Percentiles rank a stretch among this genome's conserved stretches.
phyloP scores from a whole-genome alignment of 2,797 vertebrate species.

The Thaleichthys pacificus region DNA sequence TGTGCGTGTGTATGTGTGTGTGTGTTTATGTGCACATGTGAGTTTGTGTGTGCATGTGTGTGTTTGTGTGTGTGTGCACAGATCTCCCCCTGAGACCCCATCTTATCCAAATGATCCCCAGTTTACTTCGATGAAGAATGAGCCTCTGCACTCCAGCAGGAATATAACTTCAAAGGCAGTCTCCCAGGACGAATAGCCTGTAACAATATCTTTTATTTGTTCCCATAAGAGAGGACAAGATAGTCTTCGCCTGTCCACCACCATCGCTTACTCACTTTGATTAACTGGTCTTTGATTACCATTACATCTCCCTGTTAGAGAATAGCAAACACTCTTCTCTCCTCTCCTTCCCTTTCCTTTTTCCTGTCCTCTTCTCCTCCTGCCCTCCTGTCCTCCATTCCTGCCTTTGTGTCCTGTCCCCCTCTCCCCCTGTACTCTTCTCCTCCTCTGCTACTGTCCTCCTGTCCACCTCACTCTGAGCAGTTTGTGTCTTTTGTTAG shows the following conservation, averaged over 20 bases:
- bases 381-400: too few species aligned
- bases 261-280: conserved; percentile 54
- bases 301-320: conserved; percentile 21
- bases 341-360: too few species aligned
- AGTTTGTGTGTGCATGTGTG: neutral
- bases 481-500: conserved; percentile 37
- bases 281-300: conserved; percentile 69
- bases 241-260: conserved; percentile 52
- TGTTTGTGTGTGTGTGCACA: conserved; percentile 13
- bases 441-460: too few species aligned
- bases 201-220: conserved; percentile 70
- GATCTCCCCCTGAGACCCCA: conserved; percentile 33
- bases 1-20: neutral
- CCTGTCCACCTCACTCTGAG: neutral
- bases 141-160: conserved; percentile 33
- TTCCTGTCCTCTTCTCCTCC: too few species aligned
- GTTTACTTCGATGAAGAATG: conserved; percentile 56
- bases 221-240: conserved; percentile 60
- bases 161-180: conserved; percentile 58
- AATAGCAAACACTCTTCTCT: neutral
- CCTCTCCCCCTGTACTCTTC: too few species aligned
- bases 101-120: neutral
- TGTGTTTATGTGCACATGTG: conserved; percentile 1
- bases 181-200: conserved; percentile 60
- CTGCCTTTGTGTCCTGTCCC: too few species aligned